Base-by-base conservation (phyloP, 2,888 invertebrate species). In the Anoplius nigerrimus region DNA sequence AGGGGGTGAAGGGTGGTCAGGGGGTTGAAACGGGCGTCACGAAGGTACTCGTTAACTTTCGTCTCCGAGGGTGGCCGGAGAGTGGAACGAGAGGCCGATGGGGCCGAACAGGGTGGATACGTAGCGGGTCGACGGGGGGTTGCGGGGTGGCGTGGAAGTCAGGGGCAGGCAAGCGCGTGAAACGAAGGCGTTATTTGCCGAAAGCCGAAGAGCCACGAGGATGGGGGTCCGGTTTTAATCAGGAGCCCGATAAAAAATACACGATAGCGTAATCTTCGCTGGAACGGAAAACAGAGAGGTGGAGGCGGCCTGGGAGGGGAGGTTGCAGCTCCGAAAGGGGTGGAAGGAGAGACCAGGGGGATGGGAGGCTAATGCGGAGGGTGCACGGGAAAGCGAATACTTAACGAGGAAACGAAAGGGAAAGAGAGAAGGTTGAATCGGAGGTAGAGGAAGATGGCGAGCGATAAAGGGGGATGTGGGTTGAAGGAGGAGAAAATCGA, bases 231-330 rank as follows among this genome's bases (percentile, higher is more conserved):
- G 72, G 75, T 80, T 80, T 82, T 81, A 81, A 81, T 81, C 81
- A 80, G 64, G 62, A 71, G 69, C 62, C 71, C 74, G 81, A 82
- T 80, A 81, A 82, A 81, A 81, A 81, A 81, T 78, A 81, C 79
- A 80, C 80, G 82, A 82, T 82, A 78, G 74, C 80, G 80, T 81
- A 81, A 81, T 82, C 78, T 82, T 81, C 74, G 72, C 74, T 72
- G 77, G 69, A 80, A 81, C 74, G 77, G 72, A 74, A 81, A 81
- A 75, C 70, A 71, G 79, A 69, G 62, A 63, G 72, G 67, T 56
- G 22, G 21, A 21, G 22, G 56, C 54, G 16, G 34, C 20, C 21
- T 16, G 42, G 63, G 48, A 56, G 45, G 63, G 52, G 59, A 27
- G 21, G 42, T n/a, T n/a, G n/a, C n/a, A n/a, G n/a, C n/a, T n/a